Percentiles rank a stretch among this genome's conserved stretches.
These are phyloP conservation scores for Batillaria attramentaria DNA, from an alignment of 1,140 invertebrate genomes.

Conservation along the genomic window DNA sequence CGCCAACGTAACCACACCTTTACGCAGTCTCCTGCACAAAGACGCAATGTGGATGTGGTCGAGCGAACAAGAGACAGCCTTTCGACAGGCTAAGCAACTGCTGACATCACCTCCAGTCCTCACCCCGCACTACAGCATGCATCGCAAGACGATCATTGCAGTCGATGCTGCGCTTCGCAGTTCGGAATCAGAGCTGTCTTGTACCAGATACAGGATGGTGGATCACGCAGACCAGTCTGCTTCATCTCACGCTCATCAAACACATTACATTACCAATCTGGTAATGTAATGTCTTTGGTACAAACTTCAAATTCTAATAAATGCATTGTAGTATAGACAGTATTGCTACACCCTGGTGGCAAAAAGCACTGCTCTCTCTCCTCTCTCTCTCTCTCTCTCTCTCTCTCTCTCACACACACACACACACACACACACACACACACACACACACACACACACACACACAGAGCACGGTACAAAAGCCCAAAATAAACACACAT, in stretches of 20 bases:
- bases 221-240: slow-evolving; percentile 35
- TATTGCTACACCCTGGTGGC: too few relatives aligned
- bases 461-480: too few relatives aligned
- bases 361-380: too few relatives aligned
- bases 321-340: too few relatives aligned
- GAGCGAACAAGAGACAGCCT: slow-evolving; percentile 15
- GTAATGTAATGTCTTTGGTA: too few relatives aligned
- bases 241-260: slow-evolving; percentile 45
- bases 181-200: slow-evolving; percentile 47
- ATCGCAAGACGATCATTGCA: slow-evolving; percentile 29
- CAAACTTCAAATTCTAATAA: too few relatives aligned
- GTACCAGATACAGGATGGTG: slow-evolving; percentile 24
- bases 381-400: too few relatives aligned
- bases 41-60: slow-evolving; percentile 33
- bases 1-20: slow-evolving; percentile 27
- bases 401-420: too few relatives aligned
- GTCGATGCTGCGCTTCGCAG: slow-evolving; percentile 35
- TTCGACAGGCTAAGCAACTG: slow-evolving; percentile 31
- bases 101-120: slow-evolving; percentile 27
- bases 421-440: not conserved
- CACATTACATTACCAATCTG: too few relatives aligned
- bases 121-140: slow-evolving; percentile 34
- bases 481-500: too few relatives aligned
- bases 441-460: too few relatives aligned
- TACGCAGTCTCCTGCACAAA: slow-evolving; percentile 31